Conservation (phyloP, 2,797 vertebrate species). For the Falco biarmicus region DNA sequence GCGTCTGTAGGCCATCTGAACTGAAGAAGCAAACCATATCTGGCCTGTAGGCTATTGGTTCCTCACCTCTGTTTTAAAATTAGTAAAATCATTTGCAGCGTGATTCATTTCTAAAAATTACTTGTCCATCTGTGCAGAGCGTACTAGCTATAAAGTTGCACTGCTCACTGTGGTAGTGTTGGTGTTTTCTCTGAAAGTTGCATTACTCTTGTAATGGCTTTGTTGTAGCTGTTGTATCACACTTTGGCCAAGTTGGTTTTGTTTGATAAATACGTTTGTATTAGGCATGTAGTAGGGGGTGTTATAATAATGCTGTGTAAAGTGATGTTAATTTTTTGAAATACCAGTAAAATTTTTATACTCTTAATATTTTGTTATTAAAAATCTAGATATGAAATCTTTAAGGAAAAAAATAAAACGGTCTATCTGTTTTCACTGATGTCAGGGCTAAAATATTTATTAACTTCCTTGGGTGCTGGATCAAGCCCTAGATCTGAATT, state of each 20-base stretch:
- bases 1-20: conserved; percentile 52
- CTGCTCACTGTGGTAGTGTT: not conserved
- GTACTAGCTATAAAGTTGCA: not conserved
- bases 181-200: not conserved
- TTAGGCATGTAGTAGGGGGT: not conserved
- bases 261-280: not conserved
- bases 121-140: conserved; percentile 56
- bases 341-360: rapidly evolving
- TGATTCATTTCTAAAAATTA: conserved; percentile 68
- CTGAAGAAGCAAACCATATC: conserved; percentile 17
- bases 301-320: not conserved
- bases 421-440: not conserved
- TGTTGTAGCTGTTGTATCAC: not conserved
- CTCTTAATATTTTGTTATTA: not conserved
- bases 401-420: not conserved
- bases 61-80: conserved; percentile 67
- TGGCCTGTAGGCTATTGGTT: conserved; percentile 56
- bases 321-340: not conserved
- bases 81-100: conserved; percentile 55
- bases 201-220: not conserved
- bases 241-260: not conserved
- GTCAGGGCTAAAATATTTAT: not conserved
- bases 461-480: not conserved
- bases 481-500: not conserved
- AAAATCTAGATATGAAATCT: not conserved